Evolutionary conservation across 2,113 vertebrate genomes (phyloP).

Genomic region (Xiphophorus maculatus): DNA sequence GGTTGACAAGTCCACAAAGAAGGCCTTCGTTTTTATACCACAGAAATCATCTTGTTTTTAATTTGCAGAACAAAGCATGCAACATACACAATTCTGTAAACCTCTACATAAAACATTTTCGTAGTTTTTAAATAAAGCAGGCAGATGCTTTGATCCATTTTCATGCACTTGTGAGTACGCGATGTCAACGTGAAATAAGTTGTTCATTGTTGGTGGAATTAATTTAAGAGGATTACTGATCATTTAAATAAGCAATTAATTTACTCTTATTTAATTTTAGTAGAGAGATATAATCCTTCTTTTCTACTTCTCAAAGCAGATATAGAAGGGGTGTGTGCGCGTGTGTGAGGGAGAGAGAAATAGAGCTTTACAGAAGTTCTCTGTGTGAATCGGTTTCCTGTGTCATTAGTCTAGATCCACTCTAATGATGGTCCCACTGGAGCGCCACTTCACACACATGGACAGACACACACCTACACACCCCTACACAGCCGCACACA

Average conservation of each 20-base stretch:
- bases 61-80: not conserved
- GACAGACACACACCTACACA: conserved; percentile 46
- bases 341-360: conserved; percentile 8
- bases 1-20: not conserved
- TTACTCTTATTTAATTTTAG: conserved; percentile 26
- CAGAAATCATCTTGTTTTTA: not conserved
- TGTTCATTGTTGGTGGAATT: conserved; percentile 12
- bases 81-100: not conserved
- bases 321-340: conserved; percentile 13
- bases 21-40: not conserved
- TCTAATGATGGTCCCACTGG: conserved; percentile 81
- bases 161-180: conserved; percentile 8
- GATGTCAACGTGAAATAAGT: not conserved
- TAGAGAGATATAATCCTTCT: conserved; percentile 41
- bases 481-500: conserved; percentile 39
- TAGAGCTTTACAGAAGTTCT: conserved; percentile 64
- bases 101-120: not conserved
- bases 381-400: conserved; percentile 76
- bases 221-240: conserved; percentile 50
- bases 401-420: conserved; percentile 82
- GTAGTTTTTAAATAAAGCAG: not conserved
- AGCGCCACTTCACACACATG: conserved; percentile 75
- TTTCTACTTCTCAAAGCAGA: conserved; percentile 24
- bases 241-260: conserved; percentile 54
- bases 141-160: not conserved